These are phyloP conservation scores for Scaeva pyrastri DNA, from an alignment of 2,888 invertebrate genomes.

Conservation along the genomic window DNA sequence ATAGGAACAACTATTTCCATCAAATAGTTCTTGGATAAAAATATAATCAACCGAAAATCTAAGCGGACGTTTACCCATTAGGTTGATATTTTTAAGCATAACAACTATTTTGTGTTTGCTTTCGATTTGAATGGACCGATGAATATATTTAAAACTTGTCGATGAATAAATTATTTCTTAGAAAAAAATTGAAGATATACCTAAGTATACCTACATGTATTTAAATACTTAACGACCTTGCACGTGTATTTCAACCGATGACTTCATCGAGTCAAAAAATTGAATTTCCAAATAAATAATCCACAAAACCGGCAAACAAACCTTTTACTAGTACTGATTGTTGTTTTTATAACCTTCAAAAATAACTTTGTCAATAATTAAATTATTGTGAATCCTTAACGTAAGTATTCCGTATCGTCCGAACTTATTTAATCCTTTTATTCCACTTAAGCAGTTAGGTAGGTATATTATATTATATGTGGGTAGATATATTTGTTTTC, in stretches of 20 bases:
- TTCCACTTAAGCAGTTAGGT: constrained; percentile 36
- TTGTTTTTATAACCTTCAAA: constrained; percentile 41
- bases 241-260: constrained; percentile 56
- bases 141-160: constrained; percentile 23
- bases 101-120: constrained; percentile 14
- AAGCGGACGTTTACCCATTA: constrained; percentile 25
- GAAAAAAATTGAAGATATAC: constrained; percentile 26
- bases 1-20: constrained; percentile 49
- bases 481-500: constrained; percentile 74
- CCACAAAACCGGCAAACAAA: constrained; percentile 66
- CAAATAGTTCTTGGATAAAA: constrained; percentile 60
- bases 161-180: constrained; percentile 30
- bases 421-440: constrained; percentile 43
- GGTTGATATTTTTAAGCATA: constrained; percentile 60
- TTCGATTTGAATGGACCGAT: constrained; percentile 4
- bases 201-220: no score
- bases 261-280: constrained; percentile 57
- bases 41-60: constrained; percentile 49
- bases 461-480: constrained; percentile 20
- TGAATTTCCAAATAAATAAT: constrained; percentile 29
- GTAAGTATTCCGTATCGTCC: constrained; percentile 24
- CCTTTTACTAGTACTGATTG: constrained; percentile 60
- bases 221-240: constrained; percentile 57
- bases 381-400: constrained; percentile 17
- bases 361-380: constrained; percentile 31